These are phyloP conservation scores for Eristalis pertinax DNA, from an alignment of 2,888 invertebrate genomes.

Conservation along the genomic window DNA sequence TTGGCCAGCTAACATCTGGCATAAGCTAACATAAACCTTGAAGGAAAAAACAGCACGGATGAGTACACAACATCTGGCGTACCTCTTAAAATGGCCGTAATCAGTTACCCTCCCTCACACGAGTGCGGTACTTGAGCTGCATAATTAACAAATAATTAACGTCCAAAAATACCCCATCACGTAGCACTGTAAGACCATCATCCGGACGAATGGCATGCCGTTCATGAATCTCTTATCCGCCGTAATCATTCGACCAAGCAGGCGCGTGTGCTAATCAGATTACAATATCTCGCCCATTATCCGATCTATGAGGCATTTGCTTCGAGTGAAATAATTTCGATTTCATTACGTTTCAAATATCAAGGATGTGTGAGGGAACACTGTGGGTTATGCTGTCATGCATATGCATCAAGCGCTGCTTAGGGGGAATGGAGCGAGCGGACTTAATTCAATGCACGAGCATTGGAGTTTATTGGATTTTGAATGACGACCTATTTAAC, in stretches of 20 bases:
- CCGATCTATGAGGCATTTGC: slow-evolving; percentile 48
- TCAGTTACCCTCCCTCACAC: background rate
- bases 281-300: slow-evolving; percentile 56
- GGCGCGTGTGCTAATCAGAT: slow-evolving; percentile 60
- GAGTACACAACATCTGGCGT: no score
- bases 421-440: background rate
- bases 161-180: background rate
- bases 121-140: background rate
- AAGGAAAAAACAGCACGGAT: no score
- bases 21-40: no score
- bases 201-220: slow-evolving; percentile 12
- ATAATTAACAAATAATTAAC: background rate
- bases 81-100: no score
- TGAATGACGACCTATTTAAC: background rate
- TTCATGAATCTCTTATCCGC: slow-evolving; percentile 45
- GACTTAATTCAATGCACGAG: background rate
- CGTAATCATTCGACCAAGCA: slow-evolving; percentile 48
- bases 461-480: background rate
- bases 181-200: background rate
- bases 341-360: slow-evolving; percentile 36
- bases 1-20: no score
- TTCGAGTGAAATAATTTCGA: slow-evolving; percentile 65
- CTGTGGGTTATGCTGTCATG: background rate
- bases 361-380: slow-evolving; percentile 34
- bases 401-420: background rate